Conservation (phyloP, 1,140 invertebrate genomes). For the Bombus turneri region DNA sequence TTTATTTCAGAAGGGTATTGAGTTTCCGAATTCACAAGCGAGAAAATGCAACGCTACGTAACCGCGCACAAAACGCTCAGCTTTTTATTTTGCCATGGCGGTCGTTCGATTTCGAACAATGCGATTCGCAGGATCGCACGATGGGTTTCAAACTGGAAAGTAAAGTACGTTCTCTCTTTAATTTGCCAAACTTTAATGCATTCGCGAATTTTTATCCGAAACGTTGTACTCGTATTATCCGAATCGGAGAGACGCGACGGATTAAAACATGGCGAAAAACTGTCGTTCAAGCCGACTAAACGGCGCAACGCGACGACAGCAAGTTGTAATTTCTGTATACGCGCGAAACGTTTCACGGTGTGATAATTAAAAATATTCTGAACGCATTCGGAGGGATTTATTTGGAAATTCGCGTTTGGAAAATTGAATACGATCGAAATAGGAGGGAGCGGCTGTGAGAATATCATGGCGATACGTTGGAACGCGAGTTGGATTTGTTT, state of each 20-base stretch:
- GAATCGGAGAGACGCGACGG: neutral
- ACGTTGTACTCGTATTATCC: neutral
- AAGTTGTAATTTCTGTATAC: constrained; percentile 1
- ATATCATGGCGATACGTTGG: neutral
- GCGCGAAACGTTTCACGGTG: neutral
- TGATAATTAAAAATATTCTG: constrained; percentile 15
- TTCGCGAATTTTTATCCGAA: neutral
- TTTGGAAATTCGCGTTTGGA: neutral
- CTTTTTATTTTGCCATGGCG: neutral
- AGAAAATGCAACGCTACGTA: neutral
- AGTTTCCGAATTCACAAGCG: neutral
- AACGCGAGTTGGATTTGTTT: constrained; percentile 21
- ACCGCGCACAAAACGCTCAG: no score
- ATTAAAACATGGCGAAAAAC: neutral
- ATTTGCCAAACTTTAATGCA: no score
- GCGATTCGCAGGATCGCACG: neutral
- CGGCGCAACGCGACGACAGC: neutral
- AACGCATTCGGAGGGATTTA: neutral
- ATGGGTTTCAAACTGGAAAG: neutral
- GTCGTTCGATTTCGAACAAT: neutral
- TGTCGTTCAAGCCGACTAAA: neutral
- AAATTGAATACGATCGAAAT: neutral
- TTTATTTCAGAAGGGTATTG: neutral
- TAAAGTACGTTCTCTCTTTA: no score
- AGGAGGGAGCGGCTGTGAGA: neutral